Evolutionary conservation across 2,797 vertebrate genomes (phyloP).

Genomic region (Sebastes minor): DNA sequence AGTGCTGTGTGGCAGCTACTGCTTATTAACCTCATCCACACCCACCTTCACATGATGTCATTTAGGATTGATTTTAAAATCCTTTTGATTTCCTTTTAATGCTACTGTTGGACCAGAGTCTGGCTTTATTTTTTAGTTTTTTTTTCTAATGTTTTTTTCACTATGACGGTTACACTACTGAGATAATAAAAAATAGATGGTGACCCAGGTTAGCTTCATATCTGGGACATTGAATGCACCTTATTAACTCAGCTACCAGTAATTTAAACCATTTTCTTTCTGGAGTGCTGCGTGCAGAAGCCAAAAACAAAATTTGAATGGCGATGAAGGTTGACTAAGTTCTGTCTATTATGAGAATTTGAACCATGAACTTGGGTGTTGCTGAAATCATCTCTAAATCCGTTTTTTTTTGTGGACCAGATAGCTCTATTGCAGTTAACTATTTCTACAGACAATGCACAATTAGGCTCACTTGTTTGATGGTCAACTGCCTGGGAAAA

Average conservation of each 20-base stretch:
- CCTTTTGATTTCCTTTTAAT: constrained; percentile 3
- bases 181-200: background rate
- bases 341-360: background rate
- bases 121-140: background rate
- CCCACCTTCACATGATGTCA: background rate
- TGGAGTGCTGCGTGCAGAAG: background rate
- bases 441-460: background rate
- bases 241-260: background rate
- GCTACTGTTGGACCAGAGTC: background rate
- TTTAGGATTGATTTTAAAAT: constrained; percentile 25
- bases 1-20: background rate
- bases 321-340: background rate
- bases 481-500: background rate
- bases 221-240: background rate
- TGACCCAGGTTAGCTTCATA: background rate
- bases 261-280: background rate
- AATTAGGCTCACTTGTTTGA: background rate
- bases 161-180: background rate
- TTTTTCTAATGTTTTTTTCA: background rate
- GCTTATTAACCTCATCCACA: constrained; percentile 18
- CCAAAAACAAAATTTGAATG: background rate
- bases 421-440: background rate
- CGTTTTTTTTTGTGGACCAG: too few species aligned
- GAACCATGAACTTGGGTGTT: background rate
- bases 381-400: background rate